Evolutionary conservation across 2,797 vertebrate genomes (phyloP).

Genomic region (Lithobates pipiens): DNA sequence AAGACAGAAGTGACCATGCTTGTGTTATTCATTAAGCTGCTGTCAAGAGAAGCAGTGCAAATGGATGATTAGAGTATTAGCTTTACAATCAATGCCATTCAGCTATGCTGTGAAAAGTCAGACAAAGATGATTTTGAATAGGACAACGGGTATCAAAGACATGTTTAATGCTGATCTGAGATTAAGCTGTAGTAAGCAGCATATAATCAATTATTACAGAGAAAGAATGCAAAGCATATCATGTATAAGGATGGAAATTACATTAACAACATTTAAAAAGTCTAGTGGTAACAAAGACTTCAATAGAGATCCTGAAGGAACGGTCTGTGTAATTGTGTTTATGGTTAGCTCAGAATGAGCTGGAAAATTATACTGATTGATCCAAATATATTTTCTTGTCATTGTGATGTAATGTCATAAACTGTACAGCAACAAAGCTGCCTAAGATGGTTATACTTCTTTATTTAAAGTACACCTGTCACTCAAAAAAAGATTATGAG

Average conservation of each 20-base stretch:
- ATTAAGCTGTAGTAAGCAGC: constrained; percentile 36
- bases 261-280: constrained; percentile 24
- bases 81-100: constrained; percentile 24
- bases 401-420: neutral
- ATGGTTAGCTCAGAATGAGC: constrained; percentile 4
- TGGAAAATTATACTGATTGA: neutral
- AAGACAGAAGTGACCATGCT: neutral
- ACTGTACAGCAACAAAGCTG: neutral
- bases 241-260: constrained; percentile 43
- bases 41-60: constrained; percentile 11
- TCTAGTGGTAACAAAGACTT: constrained; percentile 34
- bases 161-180: constrained; percentile 26
- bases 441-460: too few species aligned
- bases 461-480: neutral
- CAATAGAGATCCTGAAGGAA: neutral
- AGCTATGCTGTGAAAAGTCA: constrained; percentile 21
- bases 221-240: constrained; percentile 15
- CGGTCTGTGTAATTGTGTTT: constrained; percentile 13
- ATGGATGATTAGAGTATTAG: constrained; percentile 22
- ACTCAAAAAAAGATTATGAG: too few species aligned
- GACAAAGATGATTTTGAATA: neutral
- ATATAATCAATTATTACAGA: constrained; percentile 44
- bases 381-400: neutral
- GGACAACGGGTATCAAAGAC: constrained; percentile 41
- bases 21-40: neutral